phyloP scores from a whole-genome alignment of 2,888 invertebrate species.

The Drosophila nr. perissopoda region DNA sequence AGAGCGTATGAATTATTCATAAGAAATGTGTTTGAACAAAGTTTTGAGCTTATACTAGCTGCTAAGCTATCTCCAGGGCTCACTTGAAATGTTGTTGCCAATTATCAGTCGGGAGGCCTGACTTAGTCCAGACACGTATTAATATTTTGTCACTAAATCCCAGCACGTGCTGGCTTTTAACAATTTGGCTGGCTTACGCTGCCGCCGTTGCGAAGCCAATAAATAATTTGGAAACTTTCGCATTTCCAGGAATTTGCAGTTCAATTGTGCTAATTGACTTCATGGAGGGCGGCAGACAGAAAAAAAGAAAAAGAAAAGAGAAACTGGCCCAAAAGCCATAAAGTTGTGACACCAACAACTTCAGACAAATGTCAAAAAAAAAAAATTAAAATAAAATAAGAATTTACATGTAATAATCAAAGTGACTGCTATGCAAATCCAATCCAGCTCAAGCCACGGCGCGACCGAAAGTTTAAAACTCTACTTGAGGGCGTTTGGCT shows the following conservation, averaged over 20 bases:
- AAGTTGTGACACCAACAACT: conserved; percentile 44
- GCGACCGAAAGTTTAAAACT: conserved; percentile 32
- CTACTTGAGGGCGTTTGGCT: conserved; percentile 27
- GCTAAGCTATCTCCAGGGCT: background rate
- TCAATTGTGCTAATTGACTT: conserved; percentile 78
- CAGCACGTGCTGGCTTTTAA: conserved; percentile 65
- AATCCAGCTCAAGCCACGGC: conserved; percentile 25
- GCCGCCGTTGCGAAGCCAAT: conserved; percentile 30
- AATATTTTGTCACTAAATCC: conserved; percentile 42
- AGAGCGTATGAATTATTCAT: conserved; percentile 5
- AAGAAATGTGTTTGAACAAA: conserved; percentile 1
- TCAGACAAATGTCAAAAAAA: conserved; percentile 18
- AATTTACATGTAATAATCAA: conserved; percentile 75
- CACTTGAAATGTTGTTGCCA: background rate
- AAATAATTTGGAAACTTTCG: conserved; percentile 62
- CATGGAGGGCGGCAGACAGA: conserved; percentile 22
- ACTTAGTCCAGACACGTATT: conserved; percentile 23
- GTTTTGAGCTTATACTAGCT: background rate
- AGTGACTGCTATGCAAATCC: conserved; percentile 47
- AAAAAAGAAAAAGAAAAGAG: background rate
- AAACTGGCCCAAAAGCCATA: conserved; percentile 17
- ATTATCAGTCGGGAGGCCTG: background rate
- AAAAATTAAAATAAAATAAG: background rate
- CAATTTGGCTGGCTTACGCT: conserved; percentile 33
- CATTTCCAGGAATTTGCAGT: conserved; percentile 58